Evolutionary conservation across 2,888 invertebrate genomes (phyloP).

Genomic region (Dolomedes plantarius): DNA sequence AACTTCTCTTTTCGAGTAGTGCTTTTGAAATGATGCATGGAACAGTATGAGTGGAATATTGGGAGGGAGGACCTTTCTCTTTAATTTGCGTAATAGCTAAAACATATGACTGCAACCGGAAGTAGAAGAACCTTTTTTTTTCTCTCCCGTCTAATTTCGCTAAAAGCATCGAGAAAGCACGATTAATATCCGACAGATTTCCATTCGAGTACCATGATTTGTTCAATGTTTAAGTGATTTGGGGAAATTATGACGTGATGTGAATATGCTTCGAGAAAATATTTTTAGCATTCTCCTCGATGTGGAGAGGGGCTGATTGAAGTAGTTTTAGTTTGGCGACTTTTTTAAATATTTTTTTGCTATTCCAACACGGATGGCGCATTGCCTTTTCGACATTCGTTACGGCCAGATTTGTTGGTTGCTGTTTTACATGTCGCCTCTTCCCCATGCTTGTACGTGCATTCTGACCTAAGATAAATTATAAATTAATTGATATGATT

Average conservation of each 20-base stretch:
- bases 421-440: too few relatives aligned
- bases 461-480: too few relatives aligned
- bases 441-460: too few relatives aligned
- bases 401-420: too few relatives aligned
- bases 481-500: too few relatives aligned
- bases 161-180: not conserved
- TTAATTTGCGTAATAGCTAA: not conserved
- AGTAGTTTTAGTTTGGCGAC: too few relatives aligned
- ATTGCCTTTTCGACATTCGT: too few relatives aligned
- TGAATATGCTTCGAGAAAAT: not conserved
- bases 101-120: not conserved
- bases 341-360: too few relatives aligned
- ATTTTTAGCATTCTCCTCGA: too few relatives aligned
- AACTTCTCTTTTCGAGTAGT: not conserved
- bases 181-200: not conserved
- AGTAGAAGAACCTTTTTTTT: not conserved
- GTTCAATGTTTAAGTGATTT: not conserved
- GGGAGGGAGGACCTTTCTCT: not conserved
- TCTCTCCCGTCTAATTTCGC: not conserved
- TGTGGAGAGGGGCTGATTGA: too few relatives aligned
- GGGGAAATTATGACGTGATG: not conserved
- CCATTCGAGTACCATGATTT: not conserved
- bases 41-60: not conserved
- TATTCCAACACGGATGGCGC: too few relatives aligned
- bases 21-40: not conserved